Percentiles rank a stretch among this genome's conserved stretches.
Conservation (phyloP, 2,888 invertebrate genomes). For the Eupithecia exiguata region DNA sequence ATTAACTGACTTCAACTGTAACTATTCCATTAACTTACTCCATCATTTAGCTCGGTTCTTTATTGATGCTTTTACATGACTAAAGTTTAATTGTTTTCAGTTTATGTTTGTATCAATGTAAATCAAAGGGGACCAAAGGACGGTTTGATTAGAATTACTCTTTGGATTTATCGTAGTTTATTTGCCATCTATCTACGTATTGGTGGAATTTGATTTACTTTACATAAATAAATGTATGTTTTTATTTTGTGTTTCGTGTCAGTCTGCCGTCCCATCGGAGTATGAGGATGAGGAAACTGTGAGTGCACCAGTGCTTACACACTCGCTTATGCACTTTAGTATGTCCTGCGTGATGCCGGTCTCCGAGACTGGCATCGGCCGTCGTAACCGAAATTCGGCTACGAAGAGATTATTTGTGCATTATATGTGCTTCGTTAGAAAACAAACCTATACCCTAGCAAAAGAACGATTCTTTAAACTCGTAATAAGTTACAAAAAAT, state of each 20-base stretch:
- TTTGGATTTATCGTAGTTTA: background rate
- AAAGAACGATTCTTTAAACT: no score
- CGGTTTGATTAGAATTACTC: background rate
- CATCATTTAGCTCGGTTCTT: slow-evolving; percentile 37
- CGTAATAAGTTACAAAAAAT: background rate
- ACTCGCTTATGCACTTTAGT: background rate
- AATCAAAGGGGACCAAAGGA: background rate
- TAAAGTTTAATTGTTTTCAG: slow-evolving; percentile 34
- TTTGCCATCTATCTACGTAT: background rate
- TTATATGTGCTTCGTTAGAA: background rate
- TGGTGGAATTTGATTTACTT: background rate
- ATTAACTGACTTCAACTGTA: slow-evolving; percentile 3
- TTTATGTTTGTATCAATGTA: slow-evolving; percentile 5
- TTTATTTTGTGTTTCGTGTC: background rate
- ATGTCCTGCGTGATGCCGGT: no score
- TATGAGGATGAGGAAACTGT: background rate
- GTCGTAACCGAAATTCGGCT: no score
- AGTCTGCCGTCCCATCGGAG: background rate
- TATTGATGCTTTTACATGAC: slow-evolving; percentile 49
- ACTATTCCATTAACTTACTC: slow-evolving; percentile 10
- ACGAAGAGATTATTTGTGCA: no score
- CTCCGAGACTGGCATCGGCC: no score
- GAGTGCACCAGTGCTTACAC: background rate
- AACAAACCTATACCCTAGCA: background rate
- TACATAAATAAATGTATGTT: background rate